A percentile compares a stretch with the other conserved stretches of the same genome.
Conservation (phyloP, 2,113 vertebrate species). For the Gallinago paraguaiae region DNA sequence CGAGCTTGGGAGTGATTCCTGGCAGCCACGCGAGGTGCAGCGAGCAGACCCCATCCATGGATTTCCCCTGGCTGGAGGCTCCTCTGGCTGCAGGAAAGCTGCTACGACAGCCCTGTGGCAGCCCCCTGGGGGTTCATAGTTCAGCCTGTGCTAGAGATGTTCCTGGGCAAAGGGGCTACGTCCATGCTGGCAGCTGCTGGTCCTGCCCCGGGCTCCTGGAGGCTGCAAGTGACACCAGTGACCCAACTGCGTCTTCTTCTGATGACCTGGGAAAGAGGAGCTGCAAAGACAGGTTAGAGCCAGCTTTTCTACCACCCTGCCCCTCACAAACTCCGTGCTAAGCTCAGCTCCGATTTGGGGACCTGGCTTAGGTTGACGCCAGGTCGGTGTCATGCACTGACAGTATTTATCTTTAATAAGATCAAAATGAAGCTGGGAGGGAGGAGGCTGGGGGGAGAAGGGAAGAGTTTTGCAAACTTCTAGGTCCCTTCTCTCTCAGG, state of each 20-base stretch:
- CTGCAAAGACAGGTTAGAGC: not conserved
- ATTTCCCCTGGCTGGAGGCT: not conserved
- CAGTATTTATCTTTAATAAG: not conserved
- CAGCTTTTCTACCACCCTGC: not conserved
- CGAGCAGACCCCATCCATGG: not conserved
- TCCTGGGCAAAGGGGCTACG: not conserved
- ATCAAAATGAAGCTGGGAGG: not conserved
- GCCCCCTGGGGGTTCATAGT: rapidly evolving
- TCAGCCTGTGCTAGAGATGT: not conserved
- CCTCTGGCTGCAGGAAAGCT: rapidly evolving
- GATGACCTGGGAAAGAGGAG: not conserved
- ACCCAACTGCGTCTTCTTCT: not conserved
- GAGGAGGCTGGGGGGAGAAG: not conserved
- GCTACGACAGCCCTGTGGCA: not conserved
- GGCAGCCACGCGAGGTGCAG: rapidly evolving
- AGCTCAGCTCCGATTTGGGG: not conserved
- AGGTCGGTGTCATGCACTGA: not conserved
- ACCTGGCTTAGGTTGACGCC: not conserved
- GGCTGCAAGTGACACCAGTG: not conserved
- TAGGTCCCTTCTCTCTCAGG: not conserved
- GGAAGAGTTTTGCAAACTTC: not conserved
- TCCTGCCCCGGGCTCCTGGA: not conserved
- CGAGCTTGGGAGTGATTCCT: not conserved
- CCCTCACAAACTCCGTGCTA: not conserved
- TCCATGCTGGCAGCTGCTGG: not conserved